Conservation (phyloP, 2,888 invertebrate genomes). For the Eristalis tenax region DNA sequence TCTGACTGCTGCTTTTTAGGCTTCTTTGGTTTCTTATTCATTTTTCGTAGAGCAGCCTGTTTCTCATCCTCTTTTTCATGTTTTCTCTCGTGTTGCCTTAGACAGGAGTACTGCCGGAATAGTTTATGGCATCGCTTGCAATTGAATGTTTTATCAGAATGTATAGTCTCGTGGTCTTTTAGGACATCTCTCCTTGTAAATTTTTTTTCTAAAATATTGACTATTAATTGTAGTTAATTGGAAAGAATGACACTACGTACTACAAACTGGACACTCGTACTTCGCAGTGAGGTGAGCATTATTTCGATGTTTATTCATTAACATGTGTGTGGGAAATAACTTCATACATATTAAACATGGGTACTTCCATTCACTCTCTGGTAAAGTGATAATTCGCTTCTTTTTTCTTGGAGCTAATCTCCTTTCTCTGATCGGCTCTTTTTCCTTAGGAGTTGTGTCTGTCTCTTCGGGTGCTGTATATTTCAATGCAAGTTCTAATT, state of each 20-base stretch:
- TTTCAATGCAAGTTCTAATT: neutral
- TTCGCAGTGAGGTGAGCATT: slow-evolving; percentile 53
- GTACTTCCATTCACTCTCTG: neutral
- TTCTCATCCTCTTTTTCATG: slow-evolving; percentile 15
- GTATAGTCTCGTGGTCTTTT: slow-evolving; percentile 49
- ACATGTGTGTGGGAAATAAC: slow-evolving; percentile 55
- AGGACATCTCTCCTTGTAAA: slow-evolving; percentile 50
- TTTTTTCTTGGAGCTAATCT: neutral
- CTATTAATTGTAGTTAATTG: neutral
- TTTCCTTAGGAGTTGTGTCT: neutral
- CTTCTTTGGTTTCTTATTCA: neutral
- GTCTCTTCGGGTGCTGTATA: neutral
- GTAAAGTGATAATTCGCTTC: neutral
- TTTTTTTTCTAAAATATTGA: slow-evolving; percentile 25
- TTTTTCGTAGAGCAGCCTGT: neutral
- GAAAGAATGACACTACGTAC: neutral
- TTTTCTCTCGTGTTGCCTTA: slow-evolving; percentile 46
- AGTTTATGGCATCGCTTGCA: slow-evolving; percentile 47
- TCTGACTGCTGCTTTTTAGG: too few species aligned
- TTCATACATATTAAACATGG: slow-evolving; percentile 3
- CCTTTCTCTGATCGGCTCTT: neutral
- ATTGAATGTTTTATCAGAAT: slow-evolving; percentile 50
- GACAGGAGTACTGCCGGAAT: slow-evolving; percentile 24
- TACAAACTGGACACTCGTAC: slow-evolving; percentile 50
- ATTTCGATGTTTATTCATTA: slow-evolving; percentile 41